Base-by-base conservation (phyloP, 2,797 vertebrate species). In the Sebastes iracundus region DNA sequence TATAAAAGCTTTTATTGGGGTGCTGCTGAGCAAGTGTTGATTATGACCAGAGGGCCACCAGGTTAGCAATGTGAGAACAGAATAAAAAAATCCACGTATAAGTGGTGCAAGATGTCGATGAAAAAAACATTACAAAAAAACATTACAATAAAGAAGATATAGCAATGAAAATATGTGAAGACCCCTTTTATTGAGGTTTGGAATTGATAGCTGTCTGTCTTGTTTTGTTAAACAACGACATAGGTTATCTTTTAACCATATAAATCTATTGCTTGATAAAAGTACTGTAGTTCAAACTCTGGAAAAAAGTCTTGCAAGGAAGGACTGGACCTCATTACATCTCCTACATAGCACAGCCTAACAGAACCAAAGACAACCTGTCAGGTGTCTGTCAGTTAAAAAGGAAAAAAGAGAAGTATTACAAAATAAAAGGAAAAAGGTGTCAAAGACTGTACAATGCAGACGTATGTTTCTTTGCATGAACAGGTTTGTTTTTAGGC, bases 251-350 rank as follows among this genome's bases (percentile, higher is more conserved):
- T 49, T 49, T 49, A 49, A 46, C 33, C 33, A 38, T 32, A 11
- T 13, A 56, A 23, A 70, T 65, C 0, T n/a, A 18, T 33, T 56
- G 16, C 22, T 60, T 52, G 12, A 79, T 49, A 14, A 22, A 52
- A 59, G 16, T 22, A 53, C 49, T 22, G 30, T 52, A 23, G 13
- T 55, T 30, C n/a, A 2, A n/a, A 25, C 6, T 28, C 4, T 8
- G 9, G 4, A 38, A 13, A 3, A 18, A 69, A 12, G 20, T 33
- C 16, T 30, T 16, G 18, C 16, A 28, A 33, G 46, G 12, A 16
- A 55, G 2, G 55, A 6, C 53, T 53, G 59, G 59, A 38, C n/a
- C 25, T 76, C 22, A 72, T 72, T 80, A 13, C 2, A 16, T 72
- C 27, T 49, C 6, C 35, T 64, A 7, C 52, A 42, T 27, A n/a